Base-by-base conservation (phyloP, 2,888 invertebrate species). In the Corbicula japonica region DNA sequence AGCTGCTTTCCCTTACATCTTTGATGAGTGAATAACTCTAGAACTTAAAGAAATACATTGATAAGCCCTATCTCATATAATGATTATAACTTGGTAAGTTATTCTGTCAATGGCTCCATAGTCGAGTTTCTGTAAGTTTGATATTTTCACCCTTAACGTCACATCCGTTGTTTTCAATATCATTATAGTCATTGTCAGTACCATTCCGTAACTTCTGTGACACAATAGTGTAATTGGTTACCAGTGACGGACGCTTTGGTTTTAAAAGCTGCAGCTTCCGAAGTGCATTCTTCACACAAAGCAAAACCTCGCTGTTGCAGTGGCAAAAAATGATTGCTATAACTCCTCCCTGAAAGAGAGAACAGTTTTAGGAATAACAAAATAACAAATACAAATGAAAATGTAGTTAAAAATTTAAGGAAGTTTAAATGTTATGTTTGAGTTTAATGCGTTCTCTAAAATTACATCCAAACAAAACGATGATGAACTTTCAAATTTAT, bases 281-380 rank as follows among this genome's bases (percentile, higher is more conserved):
- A 3, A 80, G 12, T 6, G 60, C 35, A 12, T 52, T 52, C 35
- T 80, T 80, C 30, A 80, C 28, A 30, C 76, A 76, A 18, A 69
- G 46, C 12, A 73, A 38, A 1, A 86, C 86, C 70, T 85, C 85
- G 21, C 82, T 80, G 44, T 86, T 86, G 34, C 82, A 76, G 54
- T 80, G 83, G 52, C 86, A 86, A 44, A 86, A 85, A n/a, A 85
- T 80, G 26, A 84, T 54, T 3, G 86, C 85, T n/a, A 85, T 82
- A 30, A 83, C 46, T 18, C 83, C 85, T 41, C 86, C 86, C 85
- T 86, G 82, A 41, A 78, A 81, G 65, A 41, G 46, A 66, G 54
- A 54, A 50, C 34, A 44, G 21, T 8, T 15, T 30, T 56, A 12
- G 8, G 10, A 12, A 12, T 18, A 38, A 8, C 18, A 12, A 12